phyloP scores from a whole-genome alignment of 2,888 invertebrate genomes.

The Carpatolechia fugitivella region DNA sequence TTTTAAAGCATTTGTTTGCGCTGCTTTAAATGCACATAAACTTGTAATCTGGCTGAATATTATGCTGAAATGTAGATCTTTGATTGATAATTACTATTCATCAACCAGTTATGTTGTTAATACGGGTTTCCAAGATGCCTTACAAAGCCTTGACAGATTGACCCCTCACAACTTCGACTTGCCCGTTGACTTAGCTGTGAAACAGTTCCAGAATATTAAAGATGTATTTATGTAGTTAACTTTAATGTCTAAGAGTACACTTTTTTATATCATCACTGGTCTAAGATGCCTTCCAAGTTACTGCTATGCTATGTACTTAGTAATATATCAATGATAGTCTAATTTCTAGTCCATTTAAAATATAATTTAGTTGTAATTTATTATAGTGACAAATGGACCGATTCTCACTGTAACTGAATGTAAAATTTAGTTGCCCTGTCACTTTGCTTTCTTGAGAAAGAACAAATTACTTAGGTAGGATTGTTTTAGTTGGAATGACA shows the following conservation, averaged over 20 bases:
- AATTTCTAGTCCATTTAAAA: conserved; percentile 27
- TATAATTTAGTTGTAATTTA: conserved; percentile 4
- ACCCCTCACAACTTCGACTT: conserved; percentile 93
- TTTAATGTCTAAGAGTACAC: conserved; percentile 21
- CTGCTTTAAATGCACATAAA: conserved; percentile 95
- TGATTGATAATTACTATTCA: conserved; percentile 89
- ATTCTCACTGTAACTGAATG: not conserved
- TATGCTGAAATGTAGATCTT: conserved; percentile 90
- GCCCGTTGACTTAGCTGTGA: conserved; percentile 96
- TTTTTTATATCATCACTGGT: conserved; percentile 28
- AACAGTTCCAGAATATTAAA: conserved; percentile 98
- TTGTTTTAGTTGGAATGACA: too few relatives aligned
- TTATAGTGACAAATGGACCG: not conserved
- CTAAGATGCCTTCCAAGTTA: conserved; percentile 29
- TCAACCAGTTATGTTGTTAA: conserved; percentile 97
- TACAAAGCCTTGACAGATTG: conserved; percentile 93
- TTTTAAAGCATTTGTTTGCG: conserved; percentile 98
- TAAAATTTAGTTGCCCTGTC: not conserved
- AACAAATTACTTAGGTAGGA: too few relatives aligned
- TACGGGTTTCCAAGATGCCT: conserved; percentile 97
- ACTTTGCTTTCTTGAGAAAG: not conserved
- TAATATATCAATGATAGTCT: conserved; percentile 22
- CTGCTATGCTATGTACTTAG: conserved; percentile 23
- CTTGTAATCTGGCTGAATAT: conserved; percentile 96
- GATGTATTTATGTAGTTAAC: conserved; percentile 89